A percentile compares a stretch with the other conserved stretches of the same genome.
phyloP scores from a whole-genome alignment of 2,888 invertebrate genomes.

The Chymomyza amoena region DNA sequence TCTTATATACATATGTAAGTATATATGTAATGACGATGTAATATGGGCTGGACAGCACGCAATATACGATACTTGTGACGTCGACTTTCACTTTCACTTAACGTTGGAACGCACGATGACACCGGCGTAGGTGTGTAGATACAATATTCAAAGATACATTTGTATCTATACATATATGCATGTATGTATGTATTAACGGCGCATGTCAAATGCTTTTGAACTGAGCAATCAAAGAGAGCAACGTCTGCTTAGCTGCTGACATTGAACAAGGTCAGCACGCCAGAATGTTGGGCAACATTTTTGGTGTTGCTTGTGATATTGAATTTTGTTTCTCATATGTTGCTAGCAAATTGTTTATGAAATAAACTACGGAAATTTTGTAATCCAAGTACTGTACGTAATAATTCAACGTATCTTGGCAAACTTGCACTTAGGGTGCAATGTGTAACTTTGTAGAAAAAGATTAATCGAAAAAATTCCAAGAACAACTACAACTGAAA shows the following conservation, averaged over 20 bases:
- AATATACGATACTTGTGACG: constrained; percentile 44
- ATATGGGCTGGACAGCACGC: background rate
- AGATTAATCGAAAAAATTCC: background rate
- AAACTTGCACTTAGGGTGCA: background rate
- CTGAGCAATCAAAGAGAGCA: background rate
- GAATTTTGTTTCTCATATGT: background rate
- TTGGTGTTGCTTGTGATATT: constrained; percentile 29
- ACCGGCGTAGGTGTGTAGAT: constrained; percentile 18
- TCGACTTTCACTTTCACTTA: constrained; percentile 59
- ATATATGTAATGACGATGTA: background rate
- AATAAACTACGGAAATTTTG: constrained; percentile 34
- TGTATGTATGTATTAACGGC: background rate
- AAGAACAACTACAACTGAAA: background rate
- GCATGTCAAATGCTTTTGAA: constrained; percentile 6
- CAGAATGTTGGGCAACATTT: constrained; percentile 43
- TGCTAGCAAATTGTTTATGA: constrained; percentile 45
- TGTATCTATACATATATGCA: too few relatives aligned
- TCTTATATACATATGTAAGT: background rate
- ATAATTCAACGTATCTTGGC: too few relatives aligned
- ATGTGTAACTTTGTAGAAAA: background rate
- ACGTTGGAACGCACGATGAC: constrained; percentile 8
- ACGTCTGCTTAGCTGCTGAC: constrained; percentile 40
- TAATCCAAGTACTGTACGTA: background rate
- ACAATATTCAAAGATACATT: background rate
- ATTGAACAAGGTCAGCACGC: constrained; percentile 67